Base-by-base conservation (phyloP, 2,888 invertebrate species). In the Aromia moschata region DNA sequence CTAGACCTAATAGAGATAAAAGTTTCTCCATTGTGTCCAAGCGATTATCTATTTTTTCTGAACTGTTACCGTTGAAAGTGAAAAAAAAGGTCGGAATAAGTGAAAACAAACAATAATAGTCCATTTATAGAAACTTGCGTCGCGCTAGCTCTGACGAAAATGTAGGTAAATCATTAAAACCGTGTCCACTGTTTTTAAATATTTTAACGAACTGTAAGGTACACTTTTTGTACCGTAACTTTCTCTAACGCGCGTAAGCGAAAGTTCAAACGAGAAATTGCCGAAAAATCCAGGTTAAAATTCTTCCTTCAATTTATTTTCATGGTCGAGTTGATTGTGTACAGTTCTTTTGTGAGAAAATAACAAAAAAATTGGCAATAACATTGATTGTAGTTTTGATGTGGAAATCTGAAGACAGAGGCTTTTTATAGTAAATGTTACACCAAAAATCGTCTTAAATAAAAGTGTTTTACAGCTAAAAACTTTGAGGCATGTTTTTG, bases 161-260 rank as follows among this genome's bases (percentile, higher is more conserved):
- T 43, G 41, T 41, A 41, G 41, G 41, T 12, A 41, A 41, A 43
- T 43, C 43, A 43, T 25, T 43, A 43, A 43, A 43, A 11, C 43
- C 14, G 12, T 43, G 43, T 43, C 18, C 43, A 14, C 20, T 3
- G 25, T 43, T 43, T 43, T 25, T 25, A 43, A 43, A 43, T 43
- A 43, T 33, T 11, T 10, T 43, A 14, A 40, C 11, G 20, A 18
- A 43, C 14, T 12, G 43, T 43, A 14, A 43, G 25, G 43, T 25
- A 43, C 43, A 18, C 12, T 47, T 47, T 18, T 47, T 36, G 17
- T 36, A 15, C 37, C 2, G 7, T 12, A 18, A 18, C 47, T 47
- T 47, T 47, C 47, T 33, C 47, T 47, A 36, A 47, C 20, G 37
- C 47, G 47, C 37, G 18, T 47, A 36, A 47, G 47, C 33, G 47